Percentiles rank a stretch among this genome's conserved stretches.
phyloP scores from a whole-genome alignment of 2,113 vertebrate species.

The Mustelus asterias region DNA sequence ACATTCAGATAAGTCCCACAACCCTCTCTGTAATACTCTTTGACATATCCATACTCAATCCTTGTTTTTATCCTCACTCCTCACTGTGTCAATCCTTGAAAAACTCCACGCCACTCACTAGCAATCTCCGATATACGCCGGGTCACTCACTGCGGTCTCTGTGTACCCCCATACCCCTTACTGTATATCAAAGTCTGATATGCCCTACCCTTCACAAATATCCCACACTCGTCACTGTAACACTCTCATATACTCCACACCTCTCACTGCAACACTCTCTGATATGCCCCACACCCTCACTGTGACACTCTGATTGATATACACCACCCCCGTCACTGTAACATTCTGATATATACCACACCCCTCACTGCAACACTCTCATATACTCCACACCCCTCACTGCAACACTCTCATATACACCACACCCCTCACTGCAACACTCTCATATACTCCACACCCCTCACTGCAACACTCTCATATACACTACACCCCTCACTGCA shows the following conservation, averaged over 20 bases:
- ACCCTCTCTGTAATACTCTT: background rate
- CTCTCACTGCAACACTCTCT: background rate
- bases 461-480: background rate
- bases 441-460: background rate
- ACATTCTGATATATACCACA: background rate
- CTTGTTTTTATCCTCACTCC: background rate
- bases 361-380: no score
- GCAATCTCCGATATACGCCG: background rate
- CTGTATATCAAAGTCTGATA: background rate
- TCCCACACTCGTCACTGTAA: background rate
- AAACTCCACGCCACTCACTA: background rate
- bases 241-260: background rate
- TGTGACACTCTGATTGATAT: background rate
- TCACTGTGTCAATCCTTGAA: background rate
- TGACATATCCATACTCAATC: background rate
- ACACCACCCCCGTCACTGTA: background rate
- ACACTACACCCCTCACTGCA: background rate
- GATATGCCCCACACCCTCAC: background rate
- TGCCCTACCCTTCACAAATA: background rate
- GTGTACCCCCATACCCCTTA: background rate
- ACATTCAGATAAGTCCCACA: background rate
- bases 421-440: background rate
- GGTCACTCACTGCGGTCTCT: background rate
- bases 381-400: background rate
- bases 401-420: background rate